Conservation (phyloP, 1,140 invertebrate species). For the Pomacea maculata region DNA sequence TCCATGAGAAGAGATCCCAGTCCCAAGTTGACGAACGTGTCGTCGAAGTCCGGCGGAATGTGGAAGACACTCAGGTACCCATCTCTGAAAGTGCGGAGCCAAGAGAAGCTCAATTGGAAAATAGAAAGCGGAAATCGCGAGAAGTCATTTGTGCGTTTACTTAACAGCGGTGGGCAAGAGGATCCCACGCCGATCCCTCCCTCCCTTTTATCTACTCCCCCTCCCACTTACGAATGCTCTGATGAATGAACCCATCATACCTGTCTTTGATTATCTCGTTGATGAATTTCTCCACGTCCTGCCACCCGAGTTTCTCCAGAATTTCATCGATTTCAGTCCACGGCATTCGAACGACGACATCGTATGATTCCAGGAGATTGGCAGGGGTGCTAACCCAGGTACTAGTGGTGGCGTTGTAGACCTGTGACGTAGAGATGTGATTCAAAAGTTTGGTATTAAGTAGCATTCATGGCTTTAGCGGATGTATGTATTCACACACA, state of each 20-base stretch:
- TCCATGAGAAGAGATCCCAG: slow-evolving; percentile 45
- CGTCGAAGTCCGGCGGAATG: slow-evolving; percentile 62
- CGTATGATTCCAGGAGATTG: slow-evolving; percentile 43
- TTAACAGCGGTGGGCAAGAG: too few relatives aligned
- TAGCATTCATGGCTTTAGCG: not conserved
- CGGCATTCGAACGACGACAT: slow-evolving; percentile 35
- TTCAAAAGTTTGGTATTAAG: not conserved
- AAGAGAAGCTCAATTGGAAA: not conserved
- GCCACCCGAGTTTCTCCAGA: slow-evolving; percentile 36
- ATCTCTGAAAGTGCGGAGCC: slow-evolving; percentile 26
- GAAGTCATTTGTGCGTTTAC: not conserved
- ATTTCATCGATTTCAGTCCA: slow-evolving; percentile 42
- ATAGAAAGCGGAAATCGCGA: not conserved
- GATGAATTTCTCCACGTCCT: slow-evolving; percentile 29
- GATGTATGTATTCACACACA: not conserved
- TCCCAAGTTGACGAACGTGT: slow-evolving; percentile 60
- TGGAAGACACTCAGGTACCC: slow-evolving; percentile 44
- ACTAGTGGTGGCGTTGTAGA: slow-evolving; percentile 37
- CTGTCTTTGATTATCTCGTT: not conserved
- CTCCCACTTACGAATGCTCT: too few relatives aligned
- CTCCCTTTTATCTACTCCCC: too few relatives aligned
- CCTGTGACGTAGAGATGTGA: slow-evolving; percentile 42
- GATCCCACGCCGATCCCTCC: too few relatives aligned
- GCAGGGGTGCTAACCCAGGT: slow-evolving; percentile 44
- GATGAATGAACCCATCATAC: too few relatives aligned